Evolutionary conservation across 1,140 invertebrate genomes (phyloP), one percentile per base, ranked within the genome.

Genomic region (Halesus radiatus): DNA sequence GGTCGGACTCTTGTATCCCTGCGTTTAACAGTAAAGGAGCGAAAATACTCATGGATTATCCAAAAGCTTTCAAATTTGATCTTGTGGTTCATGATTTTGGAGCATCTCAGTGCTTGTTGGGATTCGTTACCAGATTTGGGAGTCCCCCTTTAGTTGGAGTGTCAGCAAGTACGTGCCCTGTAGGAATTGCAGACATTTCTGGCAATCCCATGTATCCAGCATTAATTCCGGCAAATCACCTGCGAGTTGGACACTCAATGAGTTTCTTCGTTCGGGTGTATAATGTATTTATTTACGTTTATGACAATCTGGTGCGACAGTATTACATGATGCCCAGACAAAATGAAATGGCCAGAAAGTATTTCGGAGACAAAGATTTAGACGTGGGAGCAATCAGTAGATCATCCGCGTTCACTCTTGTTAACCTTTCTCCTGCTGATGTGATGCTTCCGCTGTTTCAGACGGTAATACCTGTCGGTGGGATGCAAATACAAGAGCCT

Each of bases 401-500:
- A 54, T 83, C 82, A 8, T 80, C 79, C 16, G 13, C 70, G 22
- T 53, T 83, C 4, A 80, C 76, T 58, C 64, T 83, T 0, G 82
- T 83, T 16, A 83, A 83, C 62, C 72, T 83, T 20, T 22, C 77
- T 3, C 82, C 82, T 15, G 72, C 56, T 22, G 82, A 83, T 72
- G 79, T 81, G 53, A 79, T 83, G 79, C 76, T 79, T 29, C 82
- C 82, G 13, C 77, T 83, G 20, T 83, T 78, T 58, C 82, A 91
- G n/a, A 89, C 90, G 82, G 85, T 92, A 0, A 87, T 92, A 20
- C 88, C 90, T 83, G 88, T 92, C 5, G 91, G 90, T 23, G 91
- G 91, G 0, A 80, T 92, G 7, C 91, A 92, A 80, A 87, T 88
- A 50, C 85, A 87, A 80, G 82, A 74, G 13, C 79, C 84, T 22